phyloP scores from a whole-genome alignment of 2,113 vertebrate species.

The Lamprologus lemairii region DNA sequence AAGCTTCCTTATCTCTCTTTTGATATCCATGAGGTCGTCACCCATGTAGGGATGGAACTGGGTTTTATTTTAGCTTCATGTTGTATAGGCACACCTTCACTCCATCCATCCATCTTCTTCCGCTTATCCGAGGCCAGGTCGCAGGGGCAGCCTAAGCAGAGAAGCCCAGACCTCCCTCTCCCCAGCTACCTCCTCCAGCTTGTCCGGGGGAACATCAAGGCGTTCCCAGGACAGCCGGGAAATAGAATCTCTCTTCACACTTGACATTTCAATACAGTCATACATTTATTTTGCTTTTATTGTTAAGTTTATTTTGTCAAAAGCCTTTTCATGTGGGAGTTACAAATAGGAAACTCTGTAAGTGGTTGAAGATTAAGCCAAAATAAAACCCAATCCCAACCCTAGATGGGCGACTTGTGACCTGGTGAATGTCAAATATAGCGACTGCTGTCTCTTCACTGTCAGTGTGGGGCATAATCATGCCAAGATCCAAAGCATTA shows the following conservation, averaged over 20 bases:
- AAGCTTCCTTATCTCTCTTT: neutral
- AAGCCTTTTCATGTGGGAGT: neutral
- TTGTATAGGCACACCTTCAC: neutral
- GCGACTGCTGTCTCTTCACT: neutral
- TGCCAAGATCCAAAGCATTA: neutral
- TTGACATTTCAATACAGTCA: neutral
- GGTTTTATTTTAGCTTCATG: neutral
- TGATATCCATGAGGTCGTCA: neutral
- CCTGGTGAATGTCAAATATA: neutral
- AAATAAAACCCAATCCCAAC: neutral
- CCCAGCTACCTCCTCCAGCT: neutral
- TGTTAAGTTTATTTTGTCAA: neutral
- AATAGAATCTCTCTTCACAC: neutral
- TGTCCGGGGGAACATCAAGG: neutral
- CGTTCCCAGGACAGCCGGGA: neutral
- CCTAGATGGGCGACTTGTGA: neutral
- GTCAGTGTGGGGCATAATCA: neutral
- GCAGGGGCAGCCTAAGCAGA: neutral
- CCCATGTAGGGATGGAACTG: neutral
- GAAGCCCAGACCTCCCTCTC: neutral
- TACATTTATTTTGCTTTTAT: neutral
- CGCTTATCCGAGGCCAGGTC: accelerated
- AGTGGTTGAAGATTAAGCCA: neutral
- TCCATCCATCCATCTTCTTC: neutral
- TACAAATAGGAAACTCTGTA: neutral